Conservation (phyloP, 1,140 invertebrate species). For the Aphidius ervi region DNA sequence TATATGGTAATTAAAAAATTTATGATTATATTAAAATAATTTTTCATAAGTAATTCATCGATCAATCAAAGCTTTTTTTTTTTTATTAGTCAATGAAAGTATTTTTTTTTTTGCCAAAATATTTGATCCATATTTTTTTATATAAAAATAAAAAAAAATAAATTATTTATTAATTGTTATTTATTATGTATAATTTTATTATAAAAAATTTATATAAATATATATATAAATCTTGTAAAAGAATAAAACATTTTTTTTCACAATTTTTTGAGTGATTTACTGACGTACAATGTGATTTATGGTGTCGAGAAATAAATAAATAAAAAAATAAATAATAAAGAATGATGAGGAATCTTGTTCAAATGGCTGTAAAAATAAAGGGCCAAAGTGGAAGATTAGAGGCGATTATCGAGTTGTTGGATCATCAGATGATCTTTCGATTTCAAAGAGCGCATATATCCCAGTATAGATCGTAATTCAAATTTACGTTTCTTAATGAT, state of each 20-base stretch:
- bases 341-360: too few relatives aligned
- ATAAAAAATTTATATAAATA: too few relatives aligned
- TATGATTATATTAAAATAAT: too few relatives aligned
- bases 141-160: too few relatives aligned
- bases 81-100: too few relatives aligned
- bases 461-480: conserved; percentile 28
- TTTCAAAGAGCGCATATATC: conserved; percentile 30
- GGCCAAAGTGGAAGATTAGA: conserved; percentile 54
- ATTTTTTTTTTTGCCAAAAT: too few relatives aligned
- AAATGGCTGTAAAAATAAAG: conserved; percentile 32
- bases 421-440: conserved; percentile 45
- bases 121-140: too few relatives aligned
- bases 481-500: conserved; percentile 12
- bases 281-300: conserved; percentile 43
- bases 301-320: conserved; percentile 28
- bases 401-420: conserved; percentile 47
- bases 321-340: conserved; percentile 23
- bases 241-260: conserved; percentile 25
- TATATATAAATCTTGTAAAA: conserved; percentile 17
- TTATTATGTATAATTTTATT: background rate
- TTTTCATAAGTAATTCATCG: too few relatives aligned
- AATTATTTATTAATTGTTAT: too few relatives aligned
- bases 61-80: too few relatives aligned
- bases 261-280: conserved; percentile 44
- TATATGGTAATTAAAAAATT: too few relatives aligned